A percentile compares a stretch with the other conserved stretches of the same genome.
Conservation (phyloP, 2,113 vertebrate genomes). For the Nycticorax nycticorax region DNA sequence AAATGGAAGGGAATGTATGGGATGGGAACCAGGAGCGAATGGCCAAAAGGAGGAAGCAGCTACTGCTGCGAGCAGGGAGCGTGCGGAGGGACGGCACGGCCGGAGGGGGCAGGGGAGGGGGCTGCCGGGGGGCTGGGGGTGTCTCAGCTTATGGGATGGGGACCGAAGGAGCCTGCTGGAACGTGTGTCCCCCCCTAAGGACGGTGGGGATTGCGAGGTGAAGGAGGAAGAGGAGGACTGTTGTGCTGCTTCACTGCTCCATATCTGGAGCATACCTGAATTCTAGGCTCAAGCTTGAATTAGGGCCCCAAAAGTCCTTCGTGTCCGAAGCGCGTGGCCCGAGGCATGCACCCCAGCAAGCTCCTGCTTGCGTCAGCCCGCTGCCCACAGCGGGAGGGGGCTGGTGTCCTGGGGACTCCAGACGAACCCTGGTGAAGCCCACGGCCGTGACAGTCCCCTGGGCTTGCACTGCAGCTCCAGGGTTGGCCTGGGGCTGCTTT, state of each 20-base stretch:
- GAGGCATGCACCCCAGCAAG: background rate
- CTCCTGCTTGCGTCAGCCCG: background rate
- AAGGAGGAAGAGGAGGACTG: background rate
- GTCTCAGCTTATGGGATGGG: background rate
- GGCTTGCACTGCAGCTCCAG: background rate
- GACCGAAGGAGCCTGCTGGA: background rate
- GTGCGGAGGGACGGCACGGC: background rate
- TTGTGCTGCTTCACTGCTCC: background rate
- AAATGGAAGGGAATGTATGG: slow-evolving; percentile 48
- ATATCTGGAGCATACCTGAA: background rate
- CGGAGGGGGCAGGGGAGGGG: background rate
- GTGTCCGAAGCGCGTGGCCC: background rate
- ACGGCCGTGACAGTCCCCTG: background rate
- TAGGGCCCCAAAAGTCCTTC: background rate
- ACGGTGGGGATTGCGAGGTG: background rate
- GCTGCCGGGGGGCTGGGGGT: background rate
- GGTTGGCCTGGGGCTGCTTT: background rate
- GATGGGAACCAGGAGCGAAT: background rate
- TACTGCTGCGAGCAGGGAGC: background rate
- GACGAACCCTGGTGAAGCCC: background rate
- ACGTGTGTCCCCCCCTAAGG: background rate
- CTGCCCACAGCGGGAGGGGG: background rate
- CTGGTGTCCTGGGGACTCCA: background rate
- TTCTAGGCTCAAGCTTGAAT: accelerated
- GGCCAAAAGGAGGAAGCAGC: background rate